Base-by-base conservation (phyloP, 2,888 invertebrate genomes). In the Epistrophe grossulariae region DNA sequence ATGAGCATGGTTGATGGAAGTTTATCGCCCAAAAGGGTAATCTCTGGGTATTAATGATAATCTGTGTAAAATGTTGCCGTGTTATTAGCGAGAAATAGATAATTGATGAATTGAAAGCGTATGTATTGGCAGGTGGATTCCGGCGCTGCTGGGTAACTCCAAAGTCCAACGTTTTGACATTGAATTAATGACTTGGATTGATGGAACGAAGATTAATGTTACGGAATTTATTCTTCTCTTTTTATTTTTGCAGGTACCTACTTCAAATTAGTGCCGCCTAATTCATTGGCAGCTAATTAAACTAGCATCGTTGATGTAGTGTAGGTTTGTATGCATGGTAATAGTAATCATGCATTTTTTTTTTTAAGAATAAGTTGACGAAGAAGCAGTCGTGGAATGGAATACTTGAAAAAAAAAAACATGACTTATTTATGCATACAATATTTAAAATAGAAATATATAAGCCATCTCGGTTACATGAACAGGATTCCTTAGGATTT, bases 41-140 rank as follows among this genome's bases (percentile, higher is more conserved):
- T 35, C 35, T 35, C 74, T 48, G 45, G 70, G 78, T 74, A 71
- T 82, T 73, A 73, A 79, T 64, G 78, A 64, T 85, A 71, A 85
- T 85, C 73, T 78, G 78, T 71, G 57, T 79, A 64, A 84, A 84
- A 78, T 70, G 80, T 55, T 73, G 60, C 68, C 70, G 60, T 79
- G 81, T 74, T 81, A 85, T 85, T 85, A 82, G 85, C 81, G 74
- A n/a, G n/a, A 79, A 71, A 82, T 85, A 79, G 78, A 82, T 85
- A 85, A 85, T 85, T 85, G 82, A 85, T 85, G 85, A 78, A 81
- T 85, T 57, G 73, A 59, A 59, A 70, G 38, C 62, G 38, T 40
- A 28, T 60, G 35, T 55, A 79, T 84, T 68, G 68, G 38, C 79
- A 79, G 80, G 72, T 52, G 60, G 38, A 76, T 72, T 68, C 52